phyloP scores from a whole-genome alignment of 2,797 vertebrate species.

The Sebastes itinus region DNA sequence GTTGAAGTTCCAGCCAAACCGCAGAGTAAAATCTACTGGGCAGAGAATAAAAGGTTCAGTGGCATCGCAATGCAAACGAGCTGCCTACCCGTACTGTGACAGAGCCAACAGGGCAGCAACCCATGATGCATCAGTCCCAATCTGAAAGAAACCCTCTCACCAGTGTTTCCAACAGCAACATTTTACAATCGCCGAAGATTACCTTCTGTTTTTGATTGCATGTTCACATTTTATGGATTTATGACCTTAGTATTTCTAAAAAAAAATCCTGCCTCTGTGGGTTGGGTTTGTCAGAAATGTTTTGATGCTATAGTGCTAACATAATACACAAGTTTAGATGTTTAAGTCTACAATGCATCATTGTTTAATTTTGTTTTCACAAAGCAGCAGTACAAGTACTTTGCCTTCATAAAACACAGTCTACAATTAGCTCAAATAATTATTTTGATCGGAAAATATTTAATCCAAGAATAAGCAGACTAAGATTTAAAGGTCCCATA shows the following conservation, averaged over 20 bases:
- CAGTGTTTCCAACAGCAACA: slow-evolving; percentile 7
- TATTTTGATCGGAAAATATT: not conserved
- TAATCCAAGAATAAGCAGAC: not conserved
- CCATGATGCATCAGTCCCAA: slow-evolving; percentile 6
- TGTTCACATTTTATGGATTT: not conserved
- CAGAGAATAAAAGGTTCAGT: slow-evolving; percentile 63
- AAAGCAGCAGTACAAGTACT: not conserved
- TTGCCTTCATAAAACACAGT: not conserved
- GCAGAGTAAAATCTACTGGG: slow-evolving; percentile 66
- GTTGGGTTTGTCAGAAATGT: not conserved
- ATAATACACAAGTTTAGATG: not conserved
- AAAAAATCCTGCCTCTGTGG: not conserved
- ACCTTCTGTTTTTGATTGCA: not conserved
- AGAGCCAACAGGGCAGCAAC: slow-evolving; percentile 30
- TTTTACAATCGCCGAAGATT: not conserved
- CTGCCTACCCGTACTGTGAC: slow-evolving; percentile 43
- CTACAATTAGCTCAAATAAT: not conserved
- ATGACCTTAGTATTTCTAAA: not conserved
- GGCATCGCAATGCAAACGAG: slow-evolving; percentile 63
- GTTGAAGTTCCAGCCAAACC: slow-evolving; percentile 73
- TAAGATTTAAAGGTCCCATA: too few species aligned
- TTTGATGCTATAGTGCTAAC: not conserved
- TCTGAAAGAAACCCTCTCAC: not conserved
- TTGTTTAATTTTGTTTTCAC: not conserved
- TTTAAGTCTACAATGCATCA: not conserved